Evolutionary conservation across 2,797 vertebrate genomes (phyloP).

Genomic region (Peromyscus melanophrys): DNA sequence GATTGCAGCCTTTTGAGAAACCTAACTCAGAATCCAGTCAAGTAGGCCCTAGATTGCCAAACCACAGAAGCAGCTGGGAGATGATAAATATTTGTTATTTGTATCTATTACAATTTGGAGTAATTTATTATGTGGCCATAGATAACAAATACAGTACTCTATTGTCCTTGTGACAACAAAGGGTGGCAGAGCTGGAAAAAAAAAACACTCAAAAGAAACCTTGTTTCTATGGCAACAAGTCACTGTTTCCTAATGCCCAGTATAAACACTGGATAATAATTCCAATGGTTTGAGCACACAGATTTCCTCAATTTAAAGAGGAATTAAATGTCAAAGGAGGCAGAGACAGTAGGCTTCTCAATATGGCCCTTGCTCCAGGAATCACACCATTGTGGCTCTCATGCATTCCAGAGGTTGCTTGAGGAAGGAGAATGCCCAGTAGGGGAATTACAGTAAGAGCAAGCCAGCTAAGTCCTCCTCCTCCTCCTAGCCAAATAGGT

Average conservation of each 20-base stretch:
- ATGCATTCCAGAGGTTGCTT: not conserved
- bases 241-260: constrained; percentile 31
- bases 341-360: not conserved
- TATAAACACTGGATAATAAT: constrained; percentile 67
- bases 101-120: not conserved
- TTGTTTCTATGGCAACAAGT: constrained; percentile 44
- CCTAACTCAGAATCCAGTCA: not conserved
- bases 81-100: constrained; percentile 10
- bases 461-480: not conserved
- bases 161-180: constrained; percentile 43
- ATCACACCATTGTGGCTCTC: not conserved
- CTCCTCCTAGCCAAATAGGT: not conserved
- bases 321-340: constrained; percentile 29
- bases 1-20: not conserved
- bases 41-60: constrained; percentile 7
- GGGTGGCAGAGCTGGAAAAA: not conserved
- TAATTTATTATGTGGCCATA: constrained; percentile 33
- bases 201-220: constrained; percentile 11
- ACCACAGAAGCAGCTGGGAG: not conserved
- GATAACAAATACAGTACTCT: not conserved
- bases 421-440: not conserved
- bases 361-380: constrained; percentile 6
- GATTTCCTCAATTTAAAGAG: constrained; percentile 52
- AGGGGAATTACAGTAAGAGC: not conserved
- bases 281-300: constrained; percentile 28